phyloP scores from a whole-genome alignment of 1,140 invertebrate species.

The Hycleus phaleratus region DNA sequence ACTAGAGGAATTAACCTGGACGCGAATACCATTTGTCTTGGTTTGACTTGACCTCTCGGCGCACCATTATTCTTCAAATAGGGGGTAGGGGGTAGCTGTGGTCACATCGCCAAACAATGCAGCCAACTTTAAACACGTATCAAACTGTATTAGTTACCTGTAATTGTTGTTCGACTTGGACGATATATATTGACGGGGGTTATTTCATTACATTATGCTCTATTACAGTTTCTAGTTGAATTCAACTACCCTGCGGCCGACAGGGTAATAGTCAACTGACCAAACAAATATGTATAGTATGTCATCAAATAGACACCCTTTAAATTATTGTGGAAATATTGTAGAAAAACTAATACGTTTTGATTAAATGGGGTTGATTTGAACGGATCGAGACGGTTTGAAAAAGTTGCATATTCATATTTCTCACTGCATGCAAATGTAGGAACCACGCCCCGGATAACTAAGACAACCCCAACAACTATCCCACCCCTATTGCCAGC shows the following conservation, averaged over 20 bases:
- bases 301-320: too few species aligned
- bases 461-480: neutral
- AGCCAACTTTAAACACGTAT: constrained; percentile 41
- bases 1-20: constrained; percentile 40
- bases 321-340: too few species aligned
- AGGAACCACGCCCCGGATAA: constrained; percentile 4
- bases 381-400: too few species aligned
- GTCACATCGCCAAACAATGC: constrained; percentile 39
- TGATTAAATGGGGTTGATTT: too few species aligned
- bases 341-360: too few species aligned
- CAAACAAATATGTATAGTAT: neutral
- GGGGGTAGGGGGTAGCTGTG: constrained; percentile 19
- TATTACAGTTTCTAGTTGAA: constrained; percentile 34
- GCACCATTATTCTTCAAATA: constrained; percentile 33
- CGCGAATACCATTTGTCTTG: constrained; percentile 40
- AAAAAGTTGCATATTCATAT: too few species aligned
- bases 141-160: constrained; percentile 39
- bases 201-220: constrained; percentile 38
- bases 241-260: constrained; percentile 22
- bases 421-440: constrained; percentile 1
- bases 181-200: constrained; percentile 33
- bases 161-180: constrained; percentile 31
- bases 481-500: too few species aligned
- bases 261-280: neutral
- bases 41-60: constrained; percentile 35